Evolutionary conservation across 2,888 invertebrate genomes (phyloP).

Genomic region (Eilema depressum): DNA sequence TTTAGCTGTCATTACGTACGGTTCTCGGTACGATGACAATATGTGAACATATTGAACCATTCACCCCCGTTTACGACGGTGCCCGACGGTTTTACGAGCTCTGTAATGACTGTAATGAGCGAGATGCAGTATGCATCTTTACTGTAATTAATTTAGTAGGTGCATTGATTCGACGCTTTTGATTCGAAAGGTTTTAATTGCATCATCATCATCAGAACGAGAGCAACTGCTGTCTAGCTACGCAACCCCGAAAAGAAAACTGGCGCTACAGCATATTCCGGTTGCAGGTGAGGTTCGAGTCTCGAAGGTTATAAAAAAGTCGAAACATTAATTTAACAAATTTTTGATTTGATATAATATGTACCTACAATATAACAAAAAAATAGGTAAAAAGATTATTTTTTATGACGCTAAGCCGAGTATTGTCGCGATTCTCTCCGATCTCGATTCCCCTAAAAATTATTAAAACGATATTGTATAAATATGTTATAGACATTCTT

Average conservation of each 20-base stretch:
- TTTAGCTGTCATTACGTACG: conserved; percentile 69
- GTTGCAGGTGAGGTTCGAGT: neutral
- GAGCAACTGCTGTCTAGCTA: neutral
- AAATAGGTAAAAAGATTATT: neutral
- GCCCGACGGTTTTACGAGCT: conserved; percentile 65
- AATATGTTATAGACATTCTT: no score
- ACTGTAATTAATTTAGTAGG: conserved; percentile 71
- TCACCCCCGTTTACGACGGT: conserved; percentile 77
- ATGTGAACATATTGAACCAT: conserved; percentile 72
- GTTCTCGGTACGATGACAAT: conserved; percentile 72
- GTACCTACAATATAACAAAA: neutral
- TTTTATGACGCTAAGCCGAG: neutral
- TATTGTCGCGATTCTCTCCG: neutral
- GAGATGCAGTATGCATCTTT: conserved; percentile 47
- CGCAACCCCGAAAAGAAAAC: neutral
- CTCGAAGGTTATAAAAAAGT: neutral
- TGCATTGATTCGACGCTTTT: conserved; percentile 42
- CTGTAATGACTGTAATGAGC: conserved; percentile 66
- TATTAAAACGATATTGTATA: no score
- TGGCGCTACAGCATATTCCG: neutral
- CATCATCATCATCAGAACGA: neutral
- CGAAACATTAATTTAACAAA: conserved; percentile 25
- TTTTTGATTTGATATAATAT: conserved; percentile 32
- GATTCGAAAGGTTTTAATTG: conserved; percentile 10
- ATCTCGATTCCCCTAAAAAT: no score